phyloP scores from a whole-genome alignment of 2,888 invertebrate species.

The Apodemia mormo region DNA sequence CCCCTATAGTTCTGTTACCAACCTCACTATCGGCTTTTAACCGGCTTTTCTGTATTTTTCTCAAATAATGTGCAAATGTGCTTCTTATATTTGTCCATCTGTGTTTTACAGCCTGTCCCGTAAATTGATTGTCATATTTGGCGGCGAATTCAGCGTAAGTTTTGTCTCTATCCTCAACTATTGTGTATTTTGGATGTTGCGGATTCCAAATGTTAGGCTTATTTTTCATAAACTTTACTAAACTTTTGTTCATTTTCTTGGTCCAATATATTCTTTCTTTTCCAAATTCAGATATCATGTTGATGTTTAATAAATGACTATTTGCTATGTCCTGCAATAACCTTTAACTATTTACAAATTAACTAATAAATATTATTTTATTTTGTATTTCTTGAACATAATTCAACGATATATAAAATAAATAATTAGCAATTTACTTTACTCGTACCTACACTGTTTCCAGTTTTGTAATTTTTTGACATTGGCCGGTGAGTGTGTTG shows the following conservation, averaged over 20 bases:
- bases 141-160: slow-evolving; percentile 68
- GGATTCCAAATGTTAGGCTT: slow-evolving; percentile 71
- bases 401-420: no score
- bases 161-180: slow-evolving; percentile 56
- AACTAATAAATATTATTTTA: no score
- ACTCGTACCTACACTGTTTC: no score
- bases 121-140: slow-evolving; percentile 64
- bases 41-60: slow-evolving; percentile 58
- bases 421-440: no score
- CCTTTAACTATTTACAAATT: no score
- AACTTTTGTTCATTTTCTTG: slow-evolving; percentile 67
- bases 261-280: slow-evolving; percentile 77
- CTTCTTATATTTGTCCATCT: slow-evolving; percentile 75
- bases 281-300: slow-evolving; percentile 65
- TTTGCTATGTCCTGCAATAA: no score
- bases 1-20: slow-evolving; percentile 23
- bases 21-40: slow-evolving; percentile 51
- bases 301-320: no score
- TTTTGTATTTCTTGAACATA: no score
- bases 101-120: slow-evolving; percentile 70
- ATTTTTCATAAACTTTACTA: slow-evolving; percentile 66
- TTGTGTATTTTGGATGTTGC: slow-evolving; percentile 69
- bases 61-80: slow-evolving; percentile 67
- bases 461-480: no score
- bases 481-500: no score